Conservation (phyloP, 2,888 invertebrate genomes). For the Lymantria monacha region DNA sequence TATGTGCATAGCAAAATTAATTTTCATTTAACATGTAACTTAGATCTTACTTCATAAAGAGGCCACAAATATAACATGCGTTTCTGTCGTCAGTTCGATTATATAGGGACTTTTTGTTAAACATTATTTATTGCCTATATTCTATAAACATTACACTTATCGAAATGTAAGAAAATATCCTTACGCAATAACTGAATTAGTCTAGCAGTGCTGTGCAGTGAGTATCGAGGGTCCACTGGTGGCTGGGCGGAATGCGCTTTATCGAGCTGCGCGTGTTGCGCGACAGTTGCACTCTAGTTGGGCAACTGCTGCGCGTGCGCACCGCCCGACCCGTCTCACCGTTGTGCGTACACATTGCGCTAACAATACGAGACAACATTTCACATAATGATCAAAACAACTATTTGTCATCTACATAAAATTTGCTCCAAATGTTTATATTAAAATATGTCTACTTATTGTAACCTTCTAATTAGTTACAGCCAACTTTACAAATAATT, state of each 20-base stretch:
- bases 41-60: conserved; percentile 81
- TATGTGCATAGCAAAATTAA: conserved; percentile 83
- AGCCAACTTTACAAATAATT: conserved; percentile 83
- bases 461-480: conserved; percentile 82
- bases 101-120: conserved; percentile 81
- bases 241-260: conserved; percentile 29
- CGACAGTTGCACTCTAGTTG: conserved; percentile 7
- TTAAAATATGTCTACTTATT: conserved; percentile 82
- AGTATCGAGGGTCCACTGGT: conserved; percentile 58
- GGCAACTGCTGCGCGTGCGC: conserved; percentile 15
- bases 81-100: conserved; percentile 82
- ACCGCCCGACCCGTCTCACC: conserved; percentile 48
- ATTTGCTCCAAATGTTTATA: conserved; percentile 82
- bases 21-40: conserved; percentile 81
- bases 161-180: conserved; percentile 80
- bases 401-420: conserved; percentile 81
- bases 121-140: conserved; percentile 80
- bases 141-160: conserved; percentile 77
- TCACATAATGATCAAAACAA: conserved; percentile 80
- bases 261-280: conserved; percentile 12
- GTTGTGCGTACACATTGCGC: conserved; percentile 80
- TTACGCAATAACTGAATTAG: conserved; percentile 79
- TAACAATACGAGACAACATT: conserved; percentile 76
- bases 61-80: conserved; percentile 82
- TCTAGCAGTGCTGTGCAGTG: conserved; percentile 80